Conservation (phyloP, 2,888 invertebrate genomes). For the Melolontha melolontha region DNA sequence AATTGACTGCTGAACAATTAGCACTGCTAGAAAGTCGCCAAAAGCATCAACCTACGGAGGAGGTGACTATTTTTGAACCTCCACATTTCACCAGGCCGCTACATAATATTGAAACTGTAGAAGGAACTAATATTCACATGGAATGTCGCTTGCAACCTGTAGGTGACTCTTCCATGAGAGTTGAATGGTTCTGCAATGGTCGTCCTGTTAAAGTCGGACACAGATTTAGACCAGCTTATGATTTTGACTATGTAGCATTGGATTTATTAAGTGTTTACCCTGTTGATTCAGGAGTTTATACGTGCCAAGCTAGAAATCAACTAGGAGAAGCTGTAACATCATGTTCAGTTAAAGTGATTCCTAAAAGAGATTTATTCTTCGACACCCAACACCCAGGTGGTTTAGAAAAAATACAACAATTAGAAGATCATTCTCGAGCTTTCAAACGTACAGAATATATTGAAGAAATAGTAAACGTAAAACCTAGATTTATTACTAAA, state of each 20-base stretch:
- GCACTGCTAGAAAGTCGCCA: conserved; percentile 88
- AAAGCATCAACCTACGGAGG: conserved; percentile 80
- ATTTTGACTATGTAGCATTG: conserved; percentile 97
- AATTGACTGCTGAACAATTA: conserved; percentile 92
- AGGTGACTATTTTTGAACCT: conserved; percentile 85
- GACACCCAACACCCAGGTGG: conserved; percentile 94
- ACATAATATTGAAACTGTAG: conserved; percentile 90
- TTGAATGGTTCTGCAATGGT: conserved; percentile 98
- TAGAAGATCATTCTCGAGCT: conserved; percentile 84
- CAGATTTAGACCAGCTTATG: conserved; percentile 94
- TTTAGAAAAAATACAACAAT: conserved; percentile 90
- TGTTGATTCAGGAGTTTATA: conserved; percentile 96
- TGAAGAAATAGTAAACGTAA: conserved; percentile 85
- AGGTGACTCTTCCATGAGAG: conserved; percentile 90
- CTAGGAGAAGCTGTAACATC: conserved; percentile 95
- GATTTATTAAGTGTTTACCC: conserved; percentile 97
- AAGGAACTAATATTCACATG: conserved; percentile 91
- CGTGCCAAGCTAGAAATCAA: conserved; percentile 94
- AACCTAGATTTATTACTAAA: conserved; percentile 87
- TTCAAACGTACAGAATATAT: conserved; percentile 85
- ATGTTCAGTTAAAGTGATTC: conserved; percentile 89
- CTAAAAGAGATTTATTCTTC: conserved; percentile 87
- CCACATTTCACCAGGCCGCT: conserved; percentile 89
- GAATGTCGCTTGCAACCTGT: conserved; percentile 93
- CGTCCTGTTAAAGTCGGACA: conserved; percentile 91